Base-by-base conservation (phyloP, 2,888 invertebrate genomes). In the Cistogaster globosa region DNA sequence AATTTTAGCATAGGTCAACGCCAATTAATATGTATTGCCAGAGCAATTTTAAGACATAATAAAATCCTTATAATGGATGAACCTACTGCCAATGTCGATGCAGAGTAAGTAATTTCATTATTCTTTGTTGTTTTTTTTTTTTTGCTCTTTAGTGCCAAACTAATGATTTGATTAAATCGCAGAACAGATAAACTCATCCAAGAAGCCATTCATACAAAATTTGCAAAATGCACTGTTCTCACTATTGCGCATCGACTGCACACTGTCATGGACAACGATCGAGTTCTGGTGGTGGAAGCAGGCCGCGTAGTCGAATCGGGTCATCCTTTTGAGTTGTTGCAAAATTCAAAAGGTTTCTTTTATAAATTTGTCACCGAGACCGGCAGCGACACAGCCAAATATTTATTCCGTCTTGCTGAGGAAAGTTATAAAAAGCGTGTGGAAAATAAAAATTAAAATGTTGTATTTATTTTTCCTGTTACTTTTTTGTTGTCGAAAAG, bases 191-290 rank as follows among this genome's bases (percentile, higher is more conserved):
- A 94, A 14, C 92, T 97, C 51, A 98, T 98, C 87, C 97, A 97
- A 91, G 94, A 94, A 88, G 96, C 97, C 0, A 97, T 98, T 55
- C 94, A 97, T 74, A 94, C 94, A 51, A 96, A 96, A 90, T 98
- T 98, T 91, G 93, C 93, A 0, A 93, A 95, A 42, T 98, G 97
- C 91, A 97, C 97, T 0, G 97, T 98, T 2, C 92, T 98, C n/a
- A 98, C 98, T 0, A 97, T 98, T 11, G 98, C 98, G 5, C 98
- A 98, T 93, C 94, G 98, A 2, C 93, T 98, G 83, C 96, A 98
- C 91, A 98, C 98, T 0, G 96, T 98, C 45, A 98, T 98, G 93
- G 98, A 98, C 91, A 96, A 96, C 3, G 97, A 98, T 92, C 94
- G 96, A 87, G 96, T 98, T 67, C 92, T 98, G 88, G 97, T 98